Base-by-base conservation (phyloP, 2,797 vertebrate species). In the Amniataba percoides region DNA sequence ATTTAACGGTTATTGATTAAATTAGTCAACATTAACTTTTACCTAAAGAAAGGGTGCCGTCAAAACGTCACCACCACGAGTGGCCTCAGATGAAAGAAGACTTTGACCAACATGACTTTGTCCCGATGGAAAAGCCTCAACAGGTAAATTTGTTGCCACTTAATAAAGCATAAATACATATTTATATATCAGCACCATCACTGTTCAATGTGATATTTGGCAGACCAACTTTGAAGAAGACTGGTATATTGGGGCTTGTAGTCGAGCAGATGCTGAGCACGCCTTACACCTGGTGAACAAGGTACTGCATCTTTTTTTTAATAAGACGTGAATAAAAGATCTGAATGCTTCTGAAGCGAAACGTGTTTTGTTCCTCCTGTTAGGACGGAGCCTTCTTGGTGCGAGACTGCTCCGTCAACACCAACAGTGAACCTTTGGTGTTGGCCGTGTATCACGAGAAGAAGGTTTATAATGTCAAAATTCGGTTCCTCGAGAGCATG, bases 391-490 rank as follows among this genome's bases (percentile, higher is more conserved):
- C 95, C 0, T 98, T 97, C 85, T 75, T 98, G 89, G 96, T 99
- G 16, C 95, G 98, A 67, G 95, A 98, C 64, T 95, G 95, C 74
- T 97, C 97, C 58, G 89, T 81, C 45, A 95, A 90, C 86, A 95
- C 93, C 72, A 83, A 48, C 40, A 71, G 94, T 2, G 96, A 97
- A 27, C 98, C 97, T 0, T 95, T 96, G 0, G 97, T 98, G 16
- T 73, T 98, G 92, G 95, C 93, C 1, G 91, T 99, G 78, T 97
- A 96, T 77, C 92, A 96, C 0, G 86, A 94, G 71, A 96, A 93
- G 85, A 96, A 93, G 87, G 97, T 98, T 27, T 99, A 97, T 86
- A 97, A 98, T 16, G 94, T 99, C 34, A 97, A 98, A 89, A 96
- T 99, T 46, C 96, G 97, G 42, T 98, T 95, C 83, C 90, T 96